Conservation (phyloP, 2,113 vertebrate species). For the Protobothrops flavoviridis region DNA sequence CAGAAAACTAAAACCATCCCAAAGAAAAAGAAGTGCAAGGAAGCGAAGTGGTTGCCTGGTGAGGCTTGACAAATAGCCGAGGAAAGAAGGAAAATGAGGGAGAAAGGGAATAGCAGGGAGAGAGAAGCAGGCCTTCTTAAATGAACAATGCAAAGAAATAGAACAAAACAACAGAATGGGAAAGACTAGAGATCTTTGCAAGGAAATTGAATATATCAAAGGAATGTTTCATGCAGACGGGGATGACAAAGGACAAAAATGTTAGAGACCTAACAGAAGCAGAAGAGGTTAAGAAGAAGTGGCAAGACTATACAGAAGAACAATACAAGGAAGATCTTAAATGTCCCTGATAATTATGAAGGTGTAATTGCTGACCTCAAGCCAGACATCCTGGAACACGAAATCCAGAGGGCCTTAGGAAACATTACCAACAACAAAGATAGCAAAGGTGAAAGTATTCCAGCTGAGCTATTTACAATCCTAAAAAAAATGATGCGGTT, state of each 20-base stretch:
- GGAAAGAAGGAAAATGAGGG: not conserved
- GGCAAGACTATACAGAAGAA: not conserved
- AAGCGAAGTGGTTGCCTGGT: not conserved
- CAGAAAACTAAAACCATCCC: not conserved
- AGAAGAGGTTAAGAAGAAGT: not conserved
- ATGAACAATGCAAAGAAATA: not conserved
- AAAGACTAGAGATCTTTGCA: not conserved
- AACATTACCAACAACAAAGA: not conserved
- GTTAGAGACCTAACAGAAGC: not conserved
- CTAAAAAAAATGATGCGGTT: too few species aligned
- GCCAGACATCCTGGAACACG: too few species aligned
- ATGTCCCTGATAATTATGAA: not conserved
- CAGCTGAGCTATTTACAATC: too few species aligned
- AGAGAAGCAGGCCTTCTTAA: not conserved
- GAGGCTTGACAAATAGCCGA: not conserved
- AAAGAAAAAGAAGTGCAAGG: too few species aligned
- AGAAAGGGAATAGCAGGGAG: not conserved
- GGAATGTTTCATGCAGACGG: not conserved
- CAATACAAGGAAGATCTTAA: not conserved
- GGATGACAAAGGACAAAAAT: not conserved
- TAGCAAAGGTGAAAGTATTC: too few species aligned
- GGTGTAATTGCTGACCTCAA: not conserved
- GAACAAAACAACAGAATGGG: not conserved
- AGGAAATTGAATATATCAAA: not conserved
- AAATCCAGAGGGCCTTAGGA: not conserved